Evolutionary conservation across 1,140 invertebrate species (phyloP).

Genomic region (Drosophila ironensis): DNA sequence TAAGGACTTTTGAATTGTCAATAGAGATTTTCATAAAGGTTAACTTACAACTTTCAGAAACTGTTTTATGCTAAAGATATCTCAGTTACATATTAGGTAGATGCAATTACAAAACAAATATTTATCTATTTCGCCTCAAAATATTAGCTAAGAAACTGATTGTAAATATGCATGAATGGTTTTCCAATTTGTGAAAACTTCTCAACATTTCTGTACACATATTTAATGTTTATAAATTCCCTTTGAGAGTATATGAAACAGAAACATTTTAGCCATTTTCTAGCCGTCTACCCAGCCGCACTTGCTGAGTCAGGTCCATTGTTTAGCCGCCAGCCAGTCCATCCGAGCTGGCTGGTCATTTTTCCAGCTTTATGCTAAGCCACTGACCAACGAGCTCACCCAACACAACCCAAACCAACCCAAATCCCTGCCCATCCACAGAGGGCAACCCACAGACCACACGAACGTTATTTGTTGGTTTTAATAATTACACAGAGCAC

Average conservation of each 20-base stretch:
- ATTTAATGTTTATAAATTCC: no score
- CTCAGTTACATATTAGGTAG: no score
- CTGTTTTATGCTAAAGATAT: no score
- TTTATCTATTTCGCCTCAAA: no score
- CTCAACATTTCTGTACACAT: no score
- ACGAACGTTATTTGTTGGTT: constrained; percentile 80
- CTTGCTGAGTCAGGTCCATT: constrained; percentile 43
- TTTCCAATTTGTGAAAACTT: no score
- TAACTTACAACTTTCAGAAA: no score
- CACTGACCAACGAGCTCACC: constrained; percentile 22
- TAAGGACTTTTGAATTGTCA: no score
- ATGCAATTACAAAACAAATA: background rate
- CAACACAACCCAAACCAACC: background rate
- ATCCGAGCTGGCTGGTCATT: constrained; percentile 36
- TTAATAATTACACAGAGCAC: constrained; percentile 79
- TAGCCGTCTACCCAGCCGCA: background rate
- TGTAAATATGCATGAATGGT: no score
- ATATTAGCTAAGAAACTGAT: no score
- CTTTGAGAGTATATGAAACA: no score
- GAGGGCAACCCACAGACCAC: constrained; percentile 37
- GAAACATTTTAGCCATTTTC: constrained; percentile 18
- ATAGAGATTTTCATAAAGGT: no score
- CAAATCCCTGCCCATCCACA: constrained; percentile 8
- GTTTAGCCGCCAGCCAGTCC: constrained; percentile 23
- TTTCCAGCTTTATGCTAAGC: constrained; percentile 57